Evolutionary conservation across 2,113 vertebrate species (phyloP), one percentile per base, ranked within the genome.

Genomic region (Catagonus wagneri): DNA sequence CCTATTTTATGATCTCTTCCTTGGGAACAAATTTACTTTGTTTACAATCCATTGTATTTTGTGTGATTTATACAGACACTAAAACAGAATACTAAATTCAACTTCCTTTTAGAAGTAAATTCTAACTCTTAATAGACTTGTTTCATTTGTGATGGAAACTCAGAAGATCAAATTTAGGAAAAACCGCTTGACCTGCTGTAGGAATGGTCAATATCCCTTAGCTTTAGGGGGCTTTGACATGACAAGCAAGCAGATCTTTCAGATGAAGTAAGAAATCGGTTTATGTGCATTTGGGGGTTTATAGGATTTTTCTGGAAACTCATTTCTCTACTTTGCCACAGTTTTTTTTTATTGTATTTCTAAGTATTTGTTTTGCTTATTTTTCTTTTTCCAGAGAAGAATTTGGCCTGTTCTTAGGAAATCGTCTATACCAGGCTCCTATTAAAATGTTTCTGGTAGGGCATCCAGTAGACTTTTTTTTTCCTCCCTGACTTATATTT

Each of bases 271-370:
- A 93, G 52, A 32, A 17, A 86, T 25, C 76, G 11, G 39, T 86
- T 89, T 87, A 27, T 44, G 29, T 54, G 8, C 10, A 14, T 88
- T 76, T 32, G 34, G n/a, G 25, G 36, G 1, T 36, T 92, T 90
- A 85, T 32, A 83, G 44, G 34, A 39, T 83, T 97, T 92, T 87
- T 88, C 29, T 72, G 72, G 84, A 96, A 94, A 86, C 25, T n/a
- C 32, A 36, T 71, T 94, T 84, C 19, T 95, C 56, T 89, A 22
- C 12, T 61, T 80, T 83, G 19, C n/a, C 54, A 27, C 71, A 44
- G 1, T 79, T 95, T 79, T 27, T 72, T 96, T 72, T 92, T 74
- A 17, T 84, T 95, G 93, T 94, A 92, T 93, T 93, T 80, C 44
- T 86, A 61, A 86, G 58, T n/a, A 88, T 76, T 93, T 90, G 36